phyloP scores from a whole-genome alignment of 92 coral and sea anemone species.

The Zoanthus sansibaricus region DNA sequence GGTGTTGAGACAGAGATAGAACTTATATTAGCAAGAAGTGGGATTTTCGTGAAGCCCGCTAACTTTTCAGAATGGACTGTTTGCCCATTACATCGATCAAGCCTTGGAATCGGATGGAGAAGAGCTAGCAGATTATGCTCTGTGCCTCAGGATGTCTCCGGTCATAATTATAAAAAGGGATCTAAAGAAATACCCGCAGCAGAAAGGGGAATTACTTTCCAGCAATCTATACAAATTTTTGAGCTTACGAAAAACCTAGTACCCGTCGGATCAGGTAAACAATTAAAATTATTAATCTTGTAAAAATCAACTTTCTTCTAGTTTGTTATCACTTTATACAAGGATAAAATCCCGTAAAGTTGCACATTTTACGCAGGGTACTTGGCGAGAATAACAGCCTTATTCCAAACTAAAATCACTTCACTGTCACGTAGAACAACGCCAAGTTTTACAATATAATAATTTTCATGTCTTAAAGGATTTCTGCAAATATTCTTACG shows the following conservation, averaged over 20 bases:
- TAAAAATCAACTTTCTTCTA: slow-evolving; percentile 15
- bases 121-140: slow-evolving; percentile 44
- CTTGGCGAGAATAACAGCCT: slow-evolving; percentile 26
- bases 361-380: slow-evolving; percentile 23
- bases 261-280: slow-evolving; percentile 5
- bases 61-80: no score
- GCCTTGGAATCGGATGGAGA: slow-evolving; percentile 33
- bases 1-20: no score
- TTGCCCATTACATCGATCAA: no score
- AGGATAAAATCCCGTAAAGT: slow-evolving; percentile 22
- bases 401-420: slow-evolving; percentile 36
- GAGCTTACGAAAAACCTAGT: background rate
- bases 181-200: slow-evolving; percentile 38
- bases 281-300: slow-evolving; percentile 6
- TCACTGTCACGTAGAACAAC: slow-evolving; percentile 43
- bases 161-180: slow-evolving; percentile 5
- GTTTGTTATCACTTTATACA: slow-evolving; percentile 18
- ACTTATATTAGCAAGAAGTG: no score
- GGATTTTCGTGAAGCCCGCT: no score
- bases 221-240: slow-evolving; percentile 12
- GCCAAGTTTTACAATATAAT: slow-evolving; percentile 26
- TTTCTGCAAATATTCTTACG: slow-evolving; percentile 29
- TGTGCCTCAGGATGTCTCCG: slow-evolving; percentile 33
- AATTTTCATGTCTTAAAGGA: slow-evolving; percentile 31
- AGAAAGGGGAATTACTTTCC: slow-evolving; percentile 34